A percentile compares a stretch with the other conserved stretches of the same genome.
Conservation (phyloP, 2,113 vertebrate genomes). For the Hippopotamus amphibius region DNA sequence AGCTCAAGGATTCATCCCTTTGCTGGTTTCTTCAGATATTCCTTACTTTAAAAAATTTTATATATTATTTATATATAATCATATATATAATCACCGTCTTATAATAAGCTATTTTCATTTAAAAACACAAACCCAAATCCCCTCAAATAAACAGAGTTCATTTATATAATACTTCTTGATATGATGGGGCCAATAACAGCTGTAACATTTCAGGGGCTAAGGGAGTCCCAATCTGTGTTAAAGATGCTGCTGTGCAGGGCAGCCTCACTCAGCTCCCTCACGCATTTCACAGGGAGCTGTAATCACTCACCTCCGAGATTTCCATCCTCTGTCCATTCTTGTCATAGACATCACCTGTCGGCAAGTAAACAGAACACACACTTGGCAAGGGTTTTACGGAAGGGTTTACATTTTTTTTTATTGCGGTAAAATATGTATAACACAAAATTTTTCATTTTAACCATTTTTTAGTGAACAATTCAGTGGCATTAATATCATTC, state of each 20-base stretch:
- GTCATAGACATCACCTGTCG: constrained; percentile 89
- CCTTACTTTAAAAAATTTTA: background rate
- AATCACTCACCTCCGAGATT: constrained; percentile 90
- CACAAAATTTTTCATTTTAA: constrained; percentile 22
- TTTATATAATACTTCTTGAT: constrained; percentile 13
- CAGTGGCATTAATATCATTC: background rate
- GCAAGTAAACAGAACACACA: constrained; percentile 55
- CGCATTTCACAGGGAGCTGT: background rate
- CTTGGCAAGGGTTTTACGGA: constrained; percentile 23
- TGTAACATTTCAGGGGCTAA: background rate
- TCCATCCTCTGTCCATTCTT: constrained; percentile 87
- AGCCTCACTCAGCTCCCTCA: background rate
- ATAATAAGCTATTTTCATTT: constrained; percentile 36
- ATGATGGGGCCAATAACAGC: background rate
- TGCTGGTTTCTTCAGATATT: background rate
- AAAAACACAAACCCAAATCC: background rate
- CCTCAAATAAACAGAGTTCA: constrained; percentile 36
- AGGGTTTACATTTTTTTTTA: constrained; percentile 4
- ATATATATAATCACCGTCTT: background rate
- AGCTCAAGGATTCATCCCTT: background rate
- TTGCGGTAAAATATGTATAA: background rate
- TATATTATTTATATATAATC: background rate
- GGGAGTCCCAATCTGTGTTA: background rate
- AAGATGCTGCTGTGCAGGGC: background rate
- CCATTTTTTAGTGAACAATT: background rate